A percentile compares a stretch with the other conserved stretches of the same genome.
These are phyloP conservation scores for Alentia gelatinosa DNA, from an alignment of 2,888 invertebrate species.

Conservation along the genomic window DNA sequence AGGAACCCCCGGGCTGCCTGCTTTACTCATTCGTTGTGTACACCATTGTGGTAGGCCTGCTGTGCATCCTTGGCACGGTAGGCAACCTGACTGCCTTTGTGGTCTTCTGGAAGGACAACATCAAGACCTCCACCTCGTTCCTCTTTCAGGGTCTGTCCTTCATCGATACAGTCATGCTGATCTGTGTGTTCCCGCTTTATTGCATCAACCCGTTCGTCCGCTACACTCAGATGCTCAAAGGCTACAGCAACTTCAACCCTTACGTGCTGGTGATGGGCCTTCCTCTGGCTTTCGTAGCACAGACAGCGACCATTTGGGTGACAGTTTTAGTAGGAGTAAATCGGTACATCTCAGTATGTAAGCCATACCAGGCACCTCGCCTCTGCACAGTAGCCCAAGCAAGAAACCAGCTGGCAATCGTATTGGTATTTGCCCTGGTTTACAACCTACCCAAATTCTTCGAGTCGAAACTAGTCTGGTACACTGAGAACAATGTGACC, in stretches of 20 bases:
- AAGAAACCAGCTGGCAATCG: slow-evolving; percentile 62
- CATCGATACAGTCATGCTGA: slow-evolving; percentile 63
- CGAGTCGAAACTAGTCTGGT: slow-evolving; percentile 49
- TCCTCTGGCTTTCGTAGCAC: slow-evolving; percentile 61
- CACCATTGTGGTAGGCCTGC: slow-evolving; percentile 60
- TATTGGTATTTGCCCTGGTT: slow-evolving; percentile 60
- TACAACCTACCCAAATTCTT: slow-evolving; percentile 64
- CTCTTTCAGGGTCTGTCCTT: slow-evolving; percentile 65
- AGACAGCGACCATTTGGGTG: slow-evolving; percentile 66
- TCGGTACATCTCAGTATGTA: slow-evolving; percentile 66
- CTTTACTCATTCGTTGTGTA: slow-evolving; percentile 65
- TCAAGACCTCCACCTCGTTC: slow-evolving; percentile 66
- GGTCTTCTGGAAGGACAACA: slow-evolving; percentile 64
- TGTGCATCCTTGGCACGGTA: slow-evolving; percentile 63
- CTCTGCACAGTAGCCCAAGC: slow-evolving; percentile 65
- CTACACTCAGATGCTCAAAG: slow-evolving; percentile 56
- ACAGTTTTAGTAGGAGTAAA: slow-evolving; percentile 65
- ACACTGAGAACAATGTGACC: slow-evolving; percentile 4
- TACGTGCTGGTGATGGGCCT: slow-evolving; percentile 61
- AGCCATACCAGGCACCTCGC: slow-evolving; percentile 63
- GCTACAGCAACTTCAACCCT: slow-evolving; percentile 26
- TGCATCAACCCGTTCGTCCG: slow-evolving; percentile 59
- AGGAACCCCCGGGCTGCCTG: slow-evolving; percentile 46
- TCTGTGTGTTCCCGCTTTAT: slow-evolving; percentile 63
- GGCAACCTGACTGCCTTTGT: slow-evolving; percentile 64